These are phyloP conservation scores for Graphium colonna DNA, from an alignment of 2,888 invertebrate species.

Conservation along the genomic window DNA sequence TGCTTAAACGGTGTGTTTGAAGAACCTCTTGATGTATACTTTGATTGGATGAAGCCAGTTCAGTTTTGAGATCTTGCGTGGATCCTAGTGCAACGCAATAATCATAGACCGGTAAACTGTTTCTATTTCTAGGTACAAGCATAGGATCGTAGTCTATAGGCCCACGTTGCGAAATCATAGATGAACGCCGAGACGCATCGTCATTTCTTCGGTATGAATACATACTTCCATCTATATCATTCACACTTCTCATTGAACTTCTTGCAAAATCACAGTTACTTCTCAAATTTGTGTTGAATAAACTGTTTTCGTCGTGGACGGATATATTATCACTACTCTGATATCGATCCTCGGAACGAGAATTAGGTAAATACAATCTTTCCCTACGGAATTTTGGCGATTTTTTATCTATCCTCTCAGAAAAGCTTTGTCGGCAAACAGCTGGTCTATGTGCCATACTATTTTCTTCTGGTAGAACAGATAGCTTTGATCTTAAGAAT, in stretches of 20 bases:
- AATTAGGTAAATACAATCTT: conserved; percentile 65
- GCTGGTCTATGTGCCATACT: conserved; percentile 71
- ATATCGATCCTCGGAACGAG: conserved; percentile 82
- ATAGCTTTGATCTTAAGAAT: conserved; percentile 86
- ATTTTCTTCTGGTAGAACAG: conserved; percentile 88
- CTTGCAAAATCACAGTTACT: conserved; percentile 61
- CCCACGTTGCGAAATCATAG: conserved; percentile 69
- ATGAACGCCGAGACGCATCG: conserved; percentile 61
- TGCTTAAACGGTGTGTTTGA: conserved; percentile 82
- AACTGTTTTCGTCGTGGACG: conserved; percentile 68
- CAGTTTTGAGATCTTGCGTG: conserved; percentile 61
- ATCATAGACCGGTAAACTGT: conserved; percentile 74
- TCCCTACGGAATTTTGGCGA: conserved; percentile 69
- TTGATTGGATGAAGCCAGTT: conserved; percentile 66
- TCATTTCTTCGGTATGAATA: conserved; percentile 54
- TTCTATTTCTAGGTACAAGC: conserved; percentile 71
- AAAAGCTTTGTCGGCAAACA: conserved; percentile 75
- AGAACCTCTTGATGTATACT: conserved; percentile 81
- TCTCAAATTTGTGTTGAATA: conserved; percentile 58
- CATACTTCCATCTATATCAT: conserved; percentile 55
- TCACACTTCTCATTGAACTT: conserved; percentile 67
- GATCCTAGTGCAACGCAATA: conserved; percentile 63
- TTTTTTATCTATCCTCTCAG: conserved; percentile 69
- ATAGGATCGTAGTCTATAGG: conserved; percentile 73
- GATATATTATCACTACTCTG: conserved; percentile 75